Percentiles rank a stretch among this genome's conserved stretches.
phyloP scores from a whole-genome alignment of 2,113 vertebrate species.

The Pungitius pungitius region DNA sequence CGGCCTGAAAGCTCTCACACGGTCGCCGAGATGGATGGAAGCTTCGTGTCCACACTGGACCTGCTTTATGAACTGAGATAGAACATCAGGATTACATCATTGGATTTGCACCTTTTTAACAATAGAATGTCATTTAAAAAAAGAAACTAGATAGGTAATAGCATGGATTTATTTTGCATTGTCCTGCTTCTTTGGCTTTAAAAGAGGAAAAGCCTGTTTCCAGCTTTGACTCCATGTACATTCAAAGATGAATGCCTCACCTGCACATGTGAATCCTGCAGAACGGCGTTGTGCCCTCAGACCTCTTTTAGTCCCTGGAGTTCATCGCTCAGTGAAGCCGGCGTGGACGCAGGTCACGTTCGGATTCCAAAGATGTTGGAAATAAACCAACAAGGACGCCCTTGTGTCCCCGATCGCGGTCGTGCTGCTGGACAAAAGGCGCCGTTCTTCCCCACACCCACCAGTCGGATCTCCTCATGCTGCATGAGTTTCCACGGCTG shows the following conservation, averaged over 20 bases:
- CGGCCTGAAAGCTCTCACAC: conserved; percentile 39
- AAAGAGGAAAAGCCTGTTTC: neutral
- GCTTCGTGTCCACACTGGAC: conserved; percentile 29
- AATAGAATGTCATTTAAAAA: too few species aligned
- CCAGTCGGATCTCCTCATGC: conserved; percentile 30
- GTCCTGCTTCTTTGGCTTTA: too few species aligned
- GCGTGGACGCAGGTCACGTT: conserved; percentile 42
- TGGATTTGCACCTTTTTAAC: too few species aligned
- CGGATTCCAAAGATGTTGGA: conserved; percentile 30
- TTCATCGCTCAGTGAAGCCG: conserved; percentile 48
- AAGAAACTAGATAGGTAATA: neutral
- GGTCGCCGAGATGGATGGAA: conserved; percentile 56
- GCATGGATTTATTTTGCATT: too few species aligned
- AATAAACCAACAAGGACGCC: conserved; percentile 59
- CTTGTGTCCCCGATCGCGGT: conserved; percentile 49
- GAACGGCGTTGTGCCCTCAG: too few species aligned
- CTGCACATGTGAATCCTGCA: neutral
- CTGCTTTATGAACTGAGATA: too few species aligned
- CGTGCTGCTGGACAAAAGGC: conserved; percentile 47
- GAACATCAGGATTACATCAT: too few species aligned
- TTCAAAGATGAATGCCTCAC: neutral
- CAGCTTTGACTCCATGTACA: neutral
- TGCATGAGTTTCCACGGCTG: conserved; percentile 67
- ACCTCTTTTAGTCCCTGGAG: conserved; percentile 16
- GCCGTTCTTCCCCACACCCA: conserved; percentile 51